Conservation (phyloP, 2,113 vertebrate species). For the Phrynosoma blainvillii region DNA sequence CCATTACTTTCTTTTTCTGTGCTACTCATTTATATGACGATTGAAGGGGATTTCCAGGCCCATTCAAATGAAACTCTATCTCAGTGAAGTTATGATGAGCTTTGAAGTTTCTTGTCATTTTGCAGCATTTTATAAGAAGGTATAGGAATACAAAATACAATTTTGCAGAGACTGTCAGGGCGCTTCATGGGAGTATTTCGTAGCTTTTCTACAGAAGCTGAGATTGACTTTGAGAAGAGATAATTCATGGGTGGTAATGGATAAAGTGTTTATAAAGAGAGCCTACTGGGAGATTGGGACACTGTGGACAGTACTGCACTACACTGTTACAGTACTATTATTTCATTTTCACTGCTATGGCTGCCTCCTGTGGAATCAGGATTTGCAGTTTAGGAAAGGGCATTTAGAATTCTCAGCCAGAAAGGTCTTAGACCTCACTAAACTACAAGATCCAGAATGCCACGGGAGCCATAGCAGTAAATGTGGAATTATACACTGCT, state of each 20-base stretch:
- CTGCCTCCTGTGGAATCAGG: no score
- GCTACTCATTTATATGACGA: background rate
- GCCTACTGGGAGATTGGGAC: background rate
- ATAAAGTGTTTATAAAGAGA: background rate
- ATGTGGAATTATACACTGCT: no score
- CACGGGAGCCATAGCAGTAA: no score
- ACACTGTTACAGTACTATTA: no score
- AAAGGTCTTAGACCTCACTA: no score
- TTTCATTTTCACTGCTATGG: no score
- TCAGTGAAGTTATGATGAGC: background rate
- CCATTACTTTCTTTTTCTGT: background rate
- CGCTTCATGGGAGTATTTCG: background rate
- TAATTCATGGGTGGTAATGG: background rate
- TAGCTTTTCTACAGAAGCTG: background rate
- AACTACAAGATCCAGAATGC: no score
- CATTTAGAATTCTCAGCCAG: no score
- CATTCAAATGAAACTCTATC: background rate
- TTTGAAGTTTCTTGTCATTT: background rate
- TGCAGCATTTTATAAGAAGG: slow-evolving; percentile 18
- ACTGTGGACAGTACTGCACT: no score
- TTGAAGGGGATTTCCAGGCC: background rate
- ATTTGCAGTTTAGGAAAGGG: no score
- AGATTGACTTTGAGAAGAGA: background rate
- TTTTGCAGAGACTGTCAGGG: background rate
- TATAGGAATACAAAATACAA: slow-evolving; percentile 2